phyloP scores from a whole-genome alignment of 2,113 vertebrate genomes.

The Dicerorhinus sumatrensis region DNA sequence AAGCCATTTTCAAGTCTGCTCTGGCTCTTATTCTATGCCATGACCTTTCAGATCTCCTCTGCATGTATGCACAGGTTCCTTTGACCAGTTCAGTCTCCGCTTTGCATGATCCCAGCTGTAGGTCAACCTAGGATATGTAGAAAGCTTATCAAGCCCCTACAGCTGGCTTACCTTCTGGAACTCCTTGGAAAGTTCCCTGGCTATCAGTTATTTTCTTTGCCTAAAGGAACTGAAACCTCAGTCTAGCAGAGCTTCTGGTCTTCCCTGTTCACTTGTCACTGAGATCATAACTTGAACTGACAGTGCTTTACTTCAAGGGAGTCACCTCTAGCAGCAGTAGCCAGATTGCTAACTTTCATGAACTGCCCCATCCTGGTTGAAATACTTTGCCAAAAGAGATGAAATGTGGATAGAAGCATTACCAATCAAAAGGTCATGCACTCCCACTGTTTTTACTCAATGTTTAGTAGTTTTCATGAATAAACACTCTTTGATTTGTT shows the following conservation, averaged over 20 bases:
- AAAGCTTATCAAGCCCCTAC: neutral
- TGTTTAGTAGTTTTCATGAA: neutral
- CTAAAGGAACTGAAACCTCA: neutral
- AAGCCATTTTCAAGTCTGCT: neutral
- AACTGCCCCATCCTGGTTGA: neutral
- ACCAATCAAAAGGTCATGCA: neutral
- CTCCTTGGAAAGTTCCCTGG: neutral
- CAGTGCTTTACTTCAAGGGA: neutral
- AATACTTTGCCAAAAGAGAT: neutral
- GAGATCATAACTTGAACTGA: neutral
- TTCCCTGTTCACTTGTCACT: neutral
- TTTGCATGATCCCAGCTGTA: neutral
- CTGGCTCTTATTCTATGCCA: neutral
- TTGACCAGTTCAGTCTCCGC: neutral
- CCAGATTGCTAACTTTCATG: neutral
- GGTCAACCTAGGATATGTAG: neutral
- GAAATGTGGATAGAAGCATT: neutral
- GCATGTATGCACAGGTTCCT: accelerated
- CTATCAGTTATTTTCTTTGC: neutral
- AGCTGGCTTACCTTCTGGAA: neutral
- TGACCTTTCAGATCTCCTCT: neutral
- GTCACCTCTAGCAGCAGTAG: neutral
- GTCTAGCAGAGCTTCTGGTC: neutral
- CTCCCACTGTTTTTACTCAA: neutral
- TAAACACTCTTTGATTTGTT: neutral